phyloP scores from a whole-genome alignment of 2,888 invertebrate genomes.

The Dasypolia templi region DNA sequence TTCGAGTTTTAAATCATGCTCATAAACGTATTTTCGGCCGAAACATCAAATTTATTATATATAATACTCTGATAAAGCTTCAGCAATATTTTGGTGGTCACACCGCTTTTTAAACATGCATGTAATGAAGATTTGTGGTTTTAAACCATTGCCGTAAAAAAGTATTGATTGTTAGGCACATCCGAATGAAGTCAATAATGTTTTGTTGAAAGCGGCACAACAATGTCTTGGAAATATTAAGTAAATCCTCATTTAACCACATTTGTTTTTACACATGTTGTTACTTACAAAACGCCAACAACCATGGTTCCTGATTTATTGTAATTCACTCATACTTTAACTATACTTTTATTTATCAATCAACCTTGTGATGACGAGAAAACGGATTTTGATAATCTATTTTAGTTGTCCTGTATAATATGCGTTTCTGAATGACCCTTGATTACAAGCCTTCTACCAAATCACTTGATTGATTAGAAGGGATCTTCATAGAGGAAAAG shows the following conservation, averaged over 20 bases:
- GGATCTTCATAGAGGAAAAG: not conserved
- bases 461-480: slow-evolving; percentile 10
- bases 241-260: not conserved
- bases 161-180: not conserved
- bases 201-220: not conserved
- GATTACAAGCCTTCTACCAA: not conserved
- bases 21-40: too few relatives aligned
- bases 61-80: not conserved
- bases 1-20: not conserved
- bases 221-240: not conserved
- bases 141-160: not conserved
- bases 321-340: not conserved
- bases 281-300: slow-evolving; percentile 6
- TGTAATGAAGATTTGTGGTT: not conserved
- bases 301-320: slow-evolving; percentile 19
- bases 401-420: not conserved
- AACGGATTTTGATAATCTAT: not conserved
- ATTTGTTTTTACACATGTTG: slow-evolving; percentile 9
- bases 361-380: too few relatives aligned
- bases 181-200: not conserved
- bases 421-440: not conserved
- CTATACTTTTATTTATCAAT: not conserved
- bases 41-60: slow-evolving; percentile 1
- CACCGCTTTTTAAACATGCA: not conserved
- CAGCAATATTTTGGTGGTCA: not conserved